These are phyloP conservation scores for Silurus meridionalis DNA, from an alignment of 2,113 vertebrate genomes.

Conservation along the genomic window DNA sequence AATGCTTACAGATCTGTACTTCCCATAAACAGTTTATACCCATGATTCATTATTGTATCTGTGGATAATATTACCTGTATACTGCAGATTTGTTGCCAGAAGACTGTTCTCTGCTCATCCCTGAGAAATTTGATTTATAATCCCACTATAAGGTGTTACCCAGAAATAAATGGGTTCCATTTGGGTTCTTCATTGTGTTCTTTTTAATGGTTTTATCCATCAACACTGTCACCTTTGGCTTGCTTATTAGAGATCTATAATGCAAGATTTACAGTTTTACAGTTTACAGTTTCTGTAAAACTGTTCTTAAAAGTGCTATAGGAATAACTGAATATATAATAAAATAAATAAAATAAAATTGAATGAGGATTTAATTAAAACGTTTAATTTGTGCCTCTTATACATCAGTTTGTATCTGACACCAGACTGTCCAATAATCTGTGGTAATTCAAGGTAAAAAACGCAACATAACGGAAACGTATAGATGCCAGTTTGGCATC, in stretches of 20 bases:
- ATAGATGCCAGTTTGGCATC: background rate
- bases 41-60: background rate
- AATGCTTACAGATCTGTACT: background rate
- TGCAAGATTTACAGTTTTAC: too few relatives aligned
- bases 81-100: background rate
- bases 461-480: background rate
- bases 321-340: too few relatives aligned
- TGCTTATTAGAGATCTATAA: background rate
- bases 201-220: background rate
- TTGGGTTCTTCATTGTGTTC: background rate
- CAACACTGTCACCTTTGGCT: background rate
- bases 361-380: background rate
- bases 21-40: conserved; percentile 7
- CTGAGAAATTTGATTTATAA: background rate
- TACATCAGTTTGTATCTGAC: background rate
- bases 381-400: background rate
- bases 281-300: background rate
- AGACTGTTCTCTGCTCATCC: background rate
- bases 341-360: background rate
- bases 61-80: conserved; percentile 1
- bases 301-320: background rate
- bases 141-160: too few relatives aligned
- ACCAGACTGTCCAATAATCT: background rate
- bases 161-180: background rate
- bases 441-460: background rate